A percentile compares a stretch with the other conserved stretches of the same genome.
These are phyloP conservation scores for Psittacula derbiana DNA, from an alignment of 2,797 vertebrate species.

Conservation along the genomic window DNA sequence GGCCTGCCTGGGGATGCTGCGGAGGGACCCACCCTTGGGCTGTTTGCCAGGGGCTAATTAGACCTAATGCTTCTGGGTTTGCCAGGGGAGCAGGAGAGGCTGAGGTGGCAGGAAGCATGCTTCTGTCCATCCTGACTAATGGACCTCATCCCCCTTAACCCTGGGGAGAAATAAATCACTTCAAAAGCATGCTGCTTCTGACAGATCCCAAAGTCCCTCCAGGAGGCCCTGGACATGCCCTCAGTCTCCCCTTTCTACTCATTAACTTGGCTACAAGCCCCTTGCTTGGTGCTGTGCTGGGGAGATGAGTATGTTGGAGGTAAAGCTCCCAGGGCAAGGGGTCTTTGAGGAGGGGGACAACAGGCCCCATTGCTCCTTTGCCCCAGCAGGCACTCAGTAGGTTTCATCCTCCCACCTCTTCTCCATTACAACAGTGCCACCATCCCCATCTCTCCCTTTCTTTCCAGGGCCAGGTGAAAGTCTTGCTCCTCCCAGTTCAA, in stretches of 20 bases:
- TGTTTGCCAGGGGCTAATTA: slow-evolving; percentile 28
- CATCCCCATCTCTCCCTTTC: slow-evolving; percentile 10
- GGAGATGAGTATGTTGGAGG: not conserved
- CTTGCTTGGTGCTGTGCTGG: not conserved
- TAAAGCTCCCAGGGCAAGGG: not conserved
- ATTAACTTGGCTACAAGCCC: not conserved
- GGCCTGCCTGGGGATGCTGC: not conserved
- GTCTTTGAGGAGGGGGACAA: not conserved
- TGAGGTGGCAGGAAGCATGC: not conserved
- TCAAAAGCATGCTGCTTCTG: not conserved
- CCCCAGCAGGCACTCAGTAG: not conserved
- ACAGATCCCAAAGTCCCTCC: not conserved
- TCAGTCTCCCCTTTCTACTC: not conserved
- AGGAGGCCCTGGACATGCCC: not conserved
- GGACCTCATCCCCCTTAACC: not conserved
- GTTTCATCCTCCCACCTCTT: not conserved
- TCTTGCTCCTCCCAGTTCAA: not conserved
- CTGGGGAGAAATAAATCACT: not conserved
- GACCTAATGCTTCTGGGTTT: not conserved
- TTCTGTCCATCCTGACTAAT: not conserved
- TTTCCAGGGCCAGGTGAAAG: slow-evolving; percentile 2
- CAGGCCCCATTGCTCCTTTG: not conserved
- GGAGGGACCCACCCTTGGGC: not conserved
- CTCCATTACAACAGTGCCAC: not conserved
- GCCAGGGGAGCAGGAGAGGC: not conserved